Evolutionary conservation across 1,140 invertebrate genomes (phyloP).

Genomic region (Diachasma alloeum): DNA sequence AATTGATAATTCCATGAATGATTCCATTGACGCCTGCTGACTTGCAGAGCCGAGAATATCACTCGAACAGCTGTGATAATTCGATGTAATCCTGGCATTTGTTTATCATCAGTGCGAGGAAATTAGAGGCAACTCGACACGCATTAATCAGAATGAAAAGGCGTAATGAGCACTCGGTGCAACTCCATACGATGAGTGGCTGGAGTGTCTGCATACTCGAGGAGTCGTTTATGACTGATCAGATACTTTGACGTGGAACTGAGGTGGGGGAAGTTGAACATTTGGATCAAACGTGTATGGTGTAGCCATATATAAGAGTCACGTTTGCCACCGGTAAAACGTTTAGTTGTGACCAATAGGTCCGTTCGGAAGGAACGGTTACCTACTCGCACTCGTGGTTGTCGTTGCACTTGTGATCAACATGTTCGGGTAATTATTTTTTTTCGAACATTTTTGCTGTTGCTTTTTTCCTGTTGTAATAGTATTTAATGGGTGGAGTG

Average conservation of each 20-base stretch:
- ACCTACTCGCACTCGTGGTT: not conserved
- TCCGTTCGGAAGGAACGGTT: not conserved
- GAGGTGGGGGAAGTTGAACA: not conserved
- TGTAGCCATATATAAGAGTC: not conserved
- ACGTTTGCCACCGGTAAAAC: conserved; percentile 3
- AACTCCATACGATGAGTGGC: too few species aligned
- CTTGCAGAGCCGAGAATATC: too few species aligned
- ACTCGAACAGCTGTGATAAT: too few species aligned
- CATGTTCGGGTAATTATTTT: conserved; percentile 3
- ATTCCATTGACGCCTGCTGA: not conserved
- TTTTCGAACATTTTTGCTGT: not conserved
- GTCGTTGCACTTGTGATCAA: not conserved
- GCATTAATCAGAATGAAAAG: too few species aligned
- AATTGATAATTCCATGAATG: not conserved
- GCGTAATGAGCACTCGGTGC: too few species aligned
- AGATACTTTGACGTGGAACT: not conserved
- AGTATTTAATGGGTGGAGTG: not conserved
- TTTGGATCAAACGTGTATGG: not conserved
- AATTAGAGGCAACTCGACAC: too few species aligned
- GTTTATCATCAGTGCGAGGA: too few species aligned
- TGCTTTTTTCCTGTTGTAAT: not conserved
- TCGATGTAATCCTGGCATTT: too few species aligned
- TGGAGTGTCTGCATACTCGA: too few species aligned
- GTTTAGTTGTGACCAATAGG: conserved; percentile 4
- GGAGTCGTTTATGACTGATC: not conserved